Evolutionary conservation across 2,797 vertebrate species (phyloP), one percentile per base, ranked within the genome.

Genomic region (Bradypodion ventrale): DNA sequence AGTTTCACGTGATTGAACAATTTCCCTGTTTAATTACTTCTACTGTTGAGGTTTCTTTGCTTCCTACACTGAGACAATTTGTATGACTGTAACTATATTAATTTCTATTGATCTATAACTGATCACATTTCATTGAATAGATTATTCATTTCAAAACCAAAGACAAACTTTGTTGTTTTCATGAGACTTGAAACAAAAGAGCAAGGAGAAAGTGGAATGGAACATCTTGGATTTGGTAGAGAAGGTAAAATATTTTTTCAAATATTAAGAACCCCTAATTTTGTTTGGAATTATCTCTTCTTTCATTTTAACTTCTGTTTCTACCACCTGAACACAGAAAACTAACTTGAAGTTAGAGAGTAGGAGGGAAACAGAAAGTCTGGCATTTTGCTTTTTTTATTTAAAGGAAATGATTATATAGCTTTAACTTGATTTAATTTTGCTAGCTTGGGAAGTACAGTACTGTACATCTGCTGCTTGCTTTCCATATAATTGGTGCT

Each of bases 11-110:
- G 70, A 85, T 70, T 77, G 63, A 79, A 63, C 75, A 59, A 79
- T 70, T 76, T 70, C 52, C 59, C 42, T 76, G 70, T 75, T 27
- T 76, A 80, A 63, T 78, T 87, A 69, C 75, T 68, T 60, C 75
- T 37, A 2, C 78, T n/a, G 62, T 35, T 59, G 63, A 40, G 32
- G 63, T 69, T 69, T 68, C 60, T 19, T 75, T 19, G 32, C 63
- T 77, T 12, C 66, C 42, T 42, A 29, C 15, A 7, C 8, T 15
- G 29, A 46, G 23, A 56, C n/a, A 60, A 35, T 81, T 37, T 81
- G 25, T 25, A 70, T 23, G 27, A 49, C 56, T 69, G 16, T 10
- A 16, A 29, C n/a, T 42, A 35, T 42, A 68, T 52, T 69, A 40
- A n/a, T 46, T 37, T 69, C 52, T 69, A 9, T 81, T 75, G 68